Percentiles rank a stretch among this genome's conserved stretches.
Evolutionary conservation across 2,113 vertebrate genomes (phyloP).

Genomic region (Aldabrachelys gigantea): DNA sequence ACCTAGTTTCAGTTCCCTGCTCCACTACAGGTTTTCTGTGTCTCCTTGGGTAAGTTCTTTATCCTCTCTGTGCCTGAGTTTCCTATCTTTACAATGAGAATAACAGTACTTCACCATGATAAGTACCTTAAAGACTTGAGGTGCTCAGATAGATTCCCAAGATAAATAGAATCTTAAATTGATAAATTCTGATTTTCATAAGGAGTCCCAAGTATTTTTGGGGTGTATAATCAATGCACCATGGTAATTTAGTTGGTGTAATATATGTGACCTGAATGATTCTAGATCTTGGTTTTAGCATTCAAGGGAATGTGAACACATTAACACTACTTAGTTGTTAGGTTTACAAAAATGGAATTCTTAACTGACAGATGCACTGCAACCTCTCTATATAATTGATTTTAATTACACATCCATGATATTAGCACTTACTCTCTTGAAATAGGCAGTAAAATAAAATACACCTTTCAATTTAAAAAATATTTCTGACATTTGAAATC

Average conservation of each 20-base stretch:
- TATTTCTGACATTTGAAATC: background rate
- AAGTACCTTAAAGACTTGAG: background rate
- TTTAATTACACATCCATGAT: constrained; percentile 10
- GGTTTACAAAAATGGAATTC: too few species aligned
- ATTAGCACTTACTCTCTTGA: background rate
- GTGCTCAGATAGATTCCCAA: background rate
- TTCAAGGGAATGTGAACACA: background rate
- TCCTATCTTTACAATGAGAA: background rate
- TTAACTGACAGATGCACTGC: background rate
- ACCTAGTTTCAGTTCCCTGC: background rate
- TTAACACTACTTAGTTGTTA: background rate
- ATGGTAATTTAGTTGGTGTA: constrained; percentile 10
- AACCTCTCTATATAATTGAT: background rate
- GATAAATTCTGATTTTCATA: background rate
- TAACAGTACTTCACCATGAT: background rate
- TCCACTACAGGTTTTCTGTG: background rate
- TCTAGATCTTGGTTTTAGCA: background rate
- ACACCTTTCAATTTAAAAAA: background rate
- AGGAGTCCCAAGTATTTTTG: background rate
- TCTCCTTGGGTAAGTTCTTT: background rate
- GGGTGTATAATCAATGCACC: background rate
- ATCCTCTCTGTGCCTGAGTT: background rate
- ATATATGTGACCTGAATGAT: background rate
- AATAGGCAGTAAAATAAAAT: background rate
- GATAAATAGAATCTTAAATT: background rate